Base-by-base conservation (phyloP, 2,888 invertebrate species). In the Synergus umbraculus region DNA sequence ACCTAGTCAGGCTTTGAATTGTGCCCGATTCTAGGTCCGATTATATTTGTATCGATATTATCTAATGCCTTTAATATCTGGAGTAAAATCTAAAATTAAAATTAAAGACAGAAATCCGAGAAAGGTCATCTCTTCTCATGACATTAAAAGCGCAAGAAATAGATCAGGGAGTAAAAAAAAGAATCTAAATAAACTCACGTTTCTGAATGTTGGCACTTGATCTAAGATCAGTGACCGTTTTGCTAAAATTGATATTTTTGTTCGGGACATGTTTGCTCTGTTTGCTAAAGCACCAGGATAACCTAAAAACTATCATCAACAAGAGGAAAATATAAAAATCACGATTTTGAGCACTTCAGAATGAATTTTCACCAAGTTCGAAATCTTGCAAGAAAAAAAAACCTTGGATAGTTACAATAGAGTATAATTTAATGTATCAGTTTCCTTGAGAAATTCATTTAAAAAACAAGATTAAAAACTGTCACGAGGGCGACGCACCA, bases 401-500 rank as follows among this genome's bases (percentile, higher is more conserved):
- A 4, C 37, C 13, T 37, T 54, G 4, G 0, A 5, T 15, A 54
- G 29, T 49, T 1, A 37, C 46, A 8, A 54, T 9, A 15, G 37
- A 54, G 29, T 54, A 46, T 22, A 22, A 22, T 15, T 54, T 15
- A 37, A 29, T 8, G 12, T 73, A 54, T 73, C 29, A 18, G 10
- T 73, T 73, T 29, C 37, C 37, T 73, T 37, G 49, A 54, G 37
- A 54, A 54, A 67, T n/a, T n/a, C 22, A 15, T 73, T 69, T 37
- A 54, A 54, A 73, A 73, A 73, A 73, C n/a, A 15, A 49, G 37
- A 73, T 73, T 54, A 54, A 73, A 73, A 73, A 73, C 80, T 83
- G 86, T 85, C 86, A 81, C 87, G 83, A 86, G 86, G 84, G 86
- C 83, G 87, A 82, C 86, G 84, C 85, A 86, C 69, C 44, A 44